Percentiles rank a stretch among this genome's conserved stretches.
phyloP scores from a whole-genome alignment of 1,140 invertebrate species.

The Rhyzopertha dominica region DNA sequence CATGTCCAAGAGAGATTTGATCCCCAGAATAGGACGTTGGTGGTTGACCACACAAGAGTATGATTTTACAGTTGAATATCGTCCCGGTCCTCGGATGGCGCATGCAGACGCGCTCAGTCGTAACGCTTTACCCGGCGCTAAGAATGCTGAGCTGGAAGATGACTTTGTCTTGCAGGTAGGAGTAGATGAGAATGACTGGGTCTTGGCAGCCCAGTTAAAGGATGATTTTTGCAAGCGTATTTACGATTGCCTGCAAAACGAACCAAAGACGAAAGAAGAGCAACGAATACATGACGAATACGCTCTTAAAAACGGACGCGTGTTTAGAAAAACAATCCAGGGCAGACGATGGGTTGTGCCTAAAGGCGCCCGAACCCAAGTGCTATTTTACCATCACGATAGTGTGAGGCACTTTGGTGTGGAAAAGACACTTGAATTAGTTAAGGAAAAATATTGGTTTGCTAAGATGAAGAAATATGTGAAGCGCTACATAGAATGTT shows the following conservation, averaged over 20 bases:
- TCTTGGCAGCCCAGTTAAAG: neutral
- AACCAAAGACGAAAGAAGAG: neutral
- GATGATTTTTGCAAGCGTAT: neutral
- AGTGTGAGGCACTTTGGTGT: neutral
- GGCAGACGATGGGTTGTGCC: slow-evolving; percentile 4
- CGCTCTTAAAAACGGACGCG: neutral
- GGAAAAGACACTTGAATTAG: neutral
- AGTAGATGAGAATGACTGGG: slow-evolving; percentile 12
- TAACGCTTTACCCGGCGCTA: neutral
- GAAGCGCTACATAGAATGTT: slow-evolving; percentile 7
- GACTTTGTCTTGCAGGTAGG: too few relatives aligned
- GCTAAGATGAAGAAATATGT: neutral
- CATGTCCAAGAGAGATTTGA: slow-evolving; percentile 35
- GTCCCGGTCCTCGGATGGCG: neutral
- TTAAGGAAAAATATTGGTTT: neutral
- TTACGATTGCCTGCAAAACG: neutral
- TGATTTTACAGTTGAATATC: slow-evolving; percentile 26
- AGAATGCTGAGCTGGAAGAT: slow-evolving; percentile 29
- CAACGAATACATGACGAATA: neutral
- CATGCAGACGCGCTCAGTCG: neutral
- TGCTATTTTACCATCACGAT: neutral
- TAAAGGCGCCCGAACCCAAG: neutral
- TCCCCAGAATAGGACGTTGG: slow-evolving; percentile 38
- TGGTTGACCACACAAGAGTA: slow-evolving; percentile 38
- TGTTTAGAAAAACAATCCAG: neutral